Percentiles rank a stretch among this genome's conserved stretches.
Conservation (phyloP, 2,797 vertebrate species). For the Crocodylus rhombifer region DNA sequence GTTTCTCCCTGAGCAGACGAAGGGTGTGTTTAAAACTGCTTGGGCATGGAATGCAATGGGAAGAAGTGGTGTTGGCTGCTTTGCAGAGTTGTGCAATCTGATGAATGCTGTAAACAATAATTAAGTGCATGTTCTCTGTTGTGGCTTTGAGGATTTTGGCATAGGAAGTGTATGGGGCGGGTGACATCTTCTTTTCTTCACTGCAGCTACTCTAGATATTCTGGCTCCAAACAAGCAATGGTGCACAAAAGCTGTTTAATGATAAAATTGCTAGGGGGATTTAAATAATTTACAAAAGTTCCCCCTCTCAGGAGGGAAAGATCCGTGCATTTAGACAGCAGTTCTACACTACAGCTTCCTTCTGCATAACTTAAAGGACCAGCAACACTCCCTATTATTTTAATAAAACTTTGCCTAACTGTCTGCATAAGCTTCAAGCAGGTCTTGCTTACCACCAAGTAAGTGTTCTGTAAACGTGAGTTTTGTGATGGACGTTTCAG, state of each 20-base stretch:
- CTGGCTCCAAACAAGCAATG: not conserved
- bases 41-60: not conserved
- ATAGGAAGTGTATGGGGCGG: not conserved
- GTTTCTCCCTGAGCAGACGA: not conserved
- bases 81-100: not conserved
- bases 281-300: not conserved
- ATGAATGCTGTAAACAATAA: not conserved
- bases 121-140: slow-evolving; percentile 22
- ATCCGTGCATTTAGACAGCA: not conserved
- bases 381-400: not conserved
- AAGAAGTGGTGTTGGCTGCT: slow-evolving; percentile 5
- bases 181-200: not conserved
- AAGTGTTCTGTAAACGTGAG: not conserved
- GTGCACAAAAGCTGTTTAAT: not conserved
- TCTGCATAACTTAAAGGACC: not conserved
- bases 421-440: not conserved
- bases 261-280: not conserved
- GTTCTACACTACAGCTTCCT: not conserved
- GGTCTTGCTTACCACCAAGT: not conserved
- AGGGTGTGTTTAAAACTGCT: slow-evolving; percentile 1
- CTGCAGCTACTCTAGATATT: not conserved
- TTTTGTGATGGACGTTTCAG: not conserved
- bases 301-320: not conserved
- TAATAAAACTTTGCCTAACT: not conserved
- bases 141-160: slow-evolving; percentile 49